Evolutionary conservation across 2,797 vertebrate genomes (phyloP).

Genomic region (Pangasius mekongensis): DNA sequence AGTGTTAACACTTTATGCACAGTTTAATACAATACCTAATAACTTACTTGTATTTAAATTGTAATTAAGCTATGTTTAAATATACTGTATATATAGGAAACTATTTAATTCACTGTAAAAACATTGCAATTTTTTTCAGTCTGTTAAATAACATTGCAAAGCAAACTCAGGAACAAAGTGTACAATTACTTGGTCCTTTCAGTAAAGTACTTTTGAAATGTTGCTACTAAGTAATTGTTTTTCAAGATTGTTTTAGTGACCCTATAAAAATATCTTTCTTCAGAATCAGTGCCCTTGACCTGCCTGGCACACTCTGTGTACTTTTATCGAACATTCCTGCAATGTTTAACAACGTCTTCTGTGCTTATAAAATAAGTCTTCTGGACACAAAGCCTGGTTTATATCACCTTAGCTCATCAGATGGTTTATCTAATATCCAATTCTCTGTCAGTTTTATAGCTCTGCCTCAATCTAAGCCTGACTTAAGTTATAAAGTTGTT

Average conservation of each 20-base stretch:
- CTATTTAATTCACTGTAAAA: background rate
- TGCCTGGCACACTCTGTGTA: background rate
- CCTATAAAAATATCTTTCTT: background rate
- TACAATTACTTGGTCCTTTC: too few species aligned
- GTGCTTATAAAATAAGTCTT: background rate
- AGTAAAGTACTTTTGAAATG: background rate
- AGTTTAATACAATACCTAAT: background rate
- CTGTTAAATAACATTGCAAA: background rate
- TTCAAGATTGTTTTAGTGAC: background rate
- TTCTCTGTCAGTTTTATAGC: background rate
- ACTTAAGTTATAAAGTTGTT: background rate
- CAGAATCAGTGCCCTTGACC: constrained; percentile 3
- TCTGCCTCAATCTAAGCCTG: background rate
- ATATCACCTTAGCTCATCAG: background rate
- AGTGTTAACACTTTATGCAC: background rate
- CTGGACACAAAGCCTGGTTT: background rate
- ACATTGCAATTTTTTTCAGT: background rate
- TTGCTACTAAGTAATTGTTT: background rate
- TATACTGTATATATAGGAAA: background rate
- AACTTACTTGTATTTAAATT: background rate
- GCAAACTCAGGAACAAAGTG: background rate
- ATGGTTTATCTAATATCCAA: background rate
- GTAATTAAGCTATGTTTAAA: background rate
- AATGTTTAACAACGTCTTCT: background rate
- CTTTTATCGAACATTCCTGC: background rate